These are phyloP conservation scores for Baccha elongata DNA, from an alignment of 2,888 invertebrate species.

Conservation along the genomic window DNA sequence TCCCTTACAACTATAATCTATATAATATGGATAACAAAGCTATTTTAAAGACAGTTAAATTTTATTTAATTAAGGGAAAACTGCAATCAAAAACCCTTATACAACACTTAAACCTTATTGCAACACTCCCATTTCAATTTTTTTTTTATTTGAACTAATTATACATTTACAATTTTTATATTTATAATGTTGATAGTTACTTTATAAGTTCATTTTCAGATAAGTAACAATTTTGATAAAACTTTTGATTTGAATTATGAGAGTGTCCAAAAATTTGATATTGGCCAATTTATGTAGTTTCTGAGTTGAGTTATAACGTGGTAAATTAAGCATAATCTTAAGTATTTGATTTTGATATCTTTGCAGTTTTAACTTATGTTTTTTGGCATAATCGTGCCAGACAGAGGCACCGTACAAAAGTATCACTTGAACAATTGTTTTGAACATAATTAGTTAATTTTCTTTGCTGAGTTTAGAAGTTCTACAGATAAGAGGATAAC, in stretches of 20 bases:
- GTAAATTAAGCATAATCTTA: constrained; percentile 1
- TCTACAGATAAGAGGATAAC: background rate
- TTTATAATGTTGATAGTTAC: background rate
- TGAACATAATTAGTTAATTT: too few relatives aligned
- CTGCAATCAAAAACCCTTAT: too few relatives aligned
- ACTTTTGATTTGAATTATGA: background rate
- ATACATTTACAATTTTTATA: too few relatives aligned
- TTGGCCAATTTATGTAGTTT: background rate
- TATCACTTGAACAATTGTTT: background rate
- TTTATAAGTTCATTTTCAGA: background rate
- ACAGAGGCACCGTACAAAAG: constrained; percentile 3
- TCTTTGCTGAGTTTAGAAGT: too few relatives aligned
- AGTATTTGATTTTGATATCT: constrained; percentile 2
- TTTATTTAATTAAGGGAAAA: too few relatives aligned
- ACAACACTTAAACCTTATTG: too few relatives aligned
- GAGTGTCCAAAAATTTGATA: background rate
- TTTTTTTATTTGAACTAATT: too few relatives aligned
- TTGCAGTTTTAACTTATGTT: background rate
- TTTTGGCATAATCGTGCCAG: background rate
- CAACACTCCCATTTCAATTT: too few relatives aligned
- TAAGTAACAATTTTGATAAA: too few relatives aligned
- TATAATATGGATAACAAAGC: too few relatives aligned
- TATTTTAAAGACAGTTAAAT: too few relatives aligned
- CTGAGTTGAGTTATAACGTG: constrained; percentile 6
- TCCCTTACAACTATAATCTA: too few relatives aligned